Evolutionary conservation across 2,888 invertebrate genomes (phyloP), one percentile per base, ranked within the genome.

Genomic region (Andrena trimmerana): DNA sequence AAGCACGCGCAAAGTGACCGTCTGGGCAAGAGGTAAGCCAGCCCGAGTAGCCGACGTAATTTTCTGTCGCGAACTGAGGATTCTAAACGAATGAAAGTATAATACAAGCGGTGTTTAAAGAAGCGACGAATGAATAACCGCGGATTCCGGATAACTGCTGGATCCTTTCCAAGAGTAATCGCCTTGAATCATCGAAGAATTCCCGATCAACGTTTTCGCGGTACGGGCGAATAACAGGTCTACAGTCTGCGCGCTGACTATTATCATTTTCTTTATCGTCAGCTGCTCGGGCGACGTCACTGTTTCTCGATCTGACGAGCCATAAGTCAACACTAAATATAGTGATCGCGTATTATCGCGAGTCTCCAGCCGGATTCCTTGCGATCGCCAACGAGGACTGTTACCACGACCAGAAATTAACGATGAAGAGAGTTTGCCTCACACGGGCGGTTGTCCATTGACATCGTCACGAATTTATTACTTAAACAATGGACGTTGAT

Each of bases 301-400:
- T 71, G 76, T 81, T 74, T 78, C 79, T 79, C 68, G 57, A 60
- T 79, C 70, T 68, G 66, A 68, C 73, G 76, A 80, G 81, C 74
- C 80, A 71, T 71, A 84, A 86, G 80, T 86, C 86, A 89, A 81
- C 87, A 85, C 85, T 86, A 87, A 89, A 90, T 88, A 88, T 89
- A 90, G 86, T 86, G 67, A 82, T 86, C 78, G 75, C 83, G 83
- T 85, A 83, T 81, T 83, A 83, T 80, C 67, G 66, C 48, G 67
- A 31, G 42, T 60, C 72, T 72, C 76, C 24, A 29, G 13, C 74
- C 31, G 77, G 82, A 82, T 88, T 80, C 76, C 69, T 54, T 4
- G 73, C 63, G 79, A 70, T 81, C 75, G 54, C 48, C 68, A 69
- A 74, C n/a, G 31, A 77, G 33, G 27, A 63, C 60, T 7, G 52